A percentile compares a stretch with the other conserved stretches of the same genome.
phyloP scores from a whole-genome alignment of 1,140 invertebrate species.

The Tetramorium parvispinum region DNA sequence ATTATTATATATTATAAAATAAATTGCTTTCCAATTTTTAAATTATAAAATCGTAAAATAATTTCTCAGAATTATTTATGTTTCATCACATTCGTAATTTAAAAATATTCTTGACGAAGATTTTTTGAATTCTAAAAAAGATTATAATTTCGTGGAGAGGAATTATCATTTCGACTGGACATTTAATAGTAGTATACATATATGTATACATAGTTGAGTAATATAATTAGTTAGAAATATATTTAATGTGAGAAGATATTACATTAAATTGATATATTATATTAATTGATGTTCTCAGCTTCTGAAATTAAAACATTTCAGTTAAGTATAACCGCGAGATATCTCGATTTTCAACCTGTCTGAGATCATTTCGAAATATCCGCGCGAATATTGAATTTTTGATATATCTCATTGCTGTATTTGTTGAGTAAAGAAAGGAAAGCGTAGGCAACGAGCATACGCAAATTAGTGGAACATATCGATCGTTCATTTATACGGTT shows the following conservation, averaged over 20 bases:
- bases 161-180: not conserved
- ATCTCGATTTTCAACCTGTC: not conserved
- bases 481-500: slow-evolving; percentile 77
- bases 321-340: not conserved
- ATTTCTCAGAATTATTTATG: not conserved
- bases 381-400: not conserved
- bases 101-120: not conserved
- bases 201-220: too few species aligned
- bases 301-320: not conserved
- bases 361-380: slow-evolving; percentile 1
- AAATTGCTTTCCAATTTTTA: not conserved
- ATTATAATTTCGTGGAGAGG: not conserved
- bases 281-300: not conserved
- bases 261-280: not conserved
- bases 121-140: not conserved
- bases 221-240: not conserved
- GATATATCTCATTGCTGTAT: not conserved
- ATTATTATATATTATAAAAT: too few species aligned
- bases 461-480: slow-evolving; percentile 73
- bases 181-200: not conserved
- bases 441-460: not conserved
- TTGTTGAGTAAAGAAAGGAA: slow-evolving; percentile 10
- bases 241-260: not conserved
- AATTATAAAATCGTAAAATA: not conserved
- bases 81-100: not conserved